phyloP scores from a whole-genome alignment of 2,888 invertebrate species.

The Girardia tigrina region DNA sequence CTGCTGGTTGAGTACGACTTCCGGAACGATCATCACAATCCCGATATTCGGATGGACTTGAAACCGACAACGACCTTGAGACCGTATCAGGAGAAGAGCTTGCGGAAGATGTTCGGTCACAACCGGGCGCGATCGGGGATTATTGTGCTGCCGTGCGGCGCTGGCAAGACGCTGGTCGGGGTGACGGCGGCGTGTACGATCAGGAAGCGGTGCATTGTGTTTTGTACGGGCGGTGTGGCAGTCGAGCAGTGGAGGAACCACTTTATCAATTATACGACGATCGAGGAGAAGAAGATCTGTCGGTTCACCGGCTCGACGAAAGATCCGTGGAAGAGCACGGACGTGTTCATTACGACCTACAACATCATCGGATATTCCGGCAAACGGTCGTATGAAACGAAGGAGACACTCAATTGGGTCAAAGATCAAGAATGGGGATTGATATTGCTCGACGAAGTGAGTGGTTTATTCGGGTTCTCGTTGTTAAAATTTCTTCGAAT shows the following conservation, averaged over 20 bases:
- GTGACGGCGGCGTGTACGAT: conserved; percentile 99
- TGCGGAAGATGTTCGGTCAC: conserved; percentile 98
- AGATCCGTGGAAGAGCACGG: conserved; percentile 63
- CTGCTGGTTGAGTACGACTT: conserved; percentile 96
- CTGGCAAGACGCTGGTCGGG: conserved; percentile 58
- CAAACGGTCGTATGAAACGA: conserved; percentile 58
- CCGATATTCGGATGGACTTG: conserved; percentile 72
- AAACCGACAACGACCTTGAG: conserved; percentile 81
- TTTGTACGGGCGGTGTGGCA: conserved; percentile 91
- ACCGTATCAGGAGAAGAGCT: conserved; percentile 94
- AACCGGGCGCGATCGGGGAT: conserved; percentile 79
- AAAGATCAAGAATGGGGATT: conserved; percentile 96
- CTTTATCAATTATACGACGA: conserved; percentile 98
- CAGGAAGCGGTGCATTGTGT: conserved; percentile 76
- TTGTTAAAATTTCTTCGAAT: too few relatives aligned
- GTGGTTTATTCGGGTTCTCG: too few relatives aligned
- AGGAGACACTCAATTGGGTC: conserved; percentile 97
- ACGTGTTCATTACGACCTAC: conserved; percentile 69
- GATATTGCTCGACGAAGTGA: conserved; percentile 72
- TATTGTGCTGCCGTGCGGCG: conserved; percentile 88
- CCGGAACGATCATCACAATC: conserved; percentile 82
- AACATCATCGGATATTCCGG: conserved; percentile 98
- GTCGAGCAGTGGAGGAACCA: conserved; percentile 98
- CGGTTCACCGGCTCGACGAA: conserved; percentile 96
- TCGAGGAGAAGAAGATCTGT: conserved; percentile 93